A percentile compares a stretch with the other conserved stretches of the same genome.
Conservation (phyloP, 92 coral and sea anemone species). For the Desmophyllum pertusum region DNA sequence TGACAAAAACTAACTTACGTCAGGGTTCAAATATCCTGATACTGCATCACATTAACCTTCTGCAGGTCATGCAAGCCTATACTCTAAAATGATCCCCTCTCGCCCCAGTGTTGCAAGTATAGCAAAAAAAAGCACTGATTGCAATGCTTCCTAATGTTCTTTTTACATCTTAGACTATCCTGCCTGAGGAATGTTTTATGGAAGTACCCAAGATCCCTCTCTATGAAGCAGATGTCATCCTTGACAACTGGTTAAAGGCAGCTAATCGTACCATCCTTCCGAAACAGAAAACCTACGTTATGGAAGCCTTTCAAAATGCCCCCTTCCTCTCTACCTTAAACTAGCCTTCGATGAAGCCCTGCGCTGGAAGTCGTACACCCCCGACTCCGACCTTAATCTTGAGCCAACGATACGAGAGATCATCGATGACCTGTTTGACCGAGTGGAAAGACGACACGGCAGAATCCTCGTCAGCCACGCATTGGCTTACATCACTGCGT, state of each 20-base stretch:
- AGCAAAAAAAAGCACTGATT: not conserved
- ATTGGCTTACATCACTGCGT: constrained; percentile 91
- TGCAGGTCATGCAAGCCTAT: too few relatives aligned
- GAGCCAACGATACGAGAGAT: constrained; percentile 82
- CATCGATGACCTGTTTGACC: constrained; percentile 85
- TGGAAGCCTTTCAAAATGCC: constrained; percentile 82
- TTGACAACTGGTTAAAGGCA: constrained; percentile 82
- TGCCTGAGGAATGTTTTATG: constrained; percentile 74
- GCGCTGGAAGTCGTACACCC: constrained; percentile 96
- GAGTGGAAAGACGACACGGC: constrained; percentile 88
- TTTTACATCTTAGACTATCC: constrained; percentile 51
- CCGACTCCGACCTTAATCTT: constrained; percentile 62
- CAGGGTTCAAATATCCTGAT: too few relatives aligned
- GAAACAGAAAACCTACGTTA: constrained; percentile 71
- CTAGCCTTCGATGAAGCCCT: constrained; percentile 92
- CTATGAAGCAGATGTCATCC: constrained; percentile 85
- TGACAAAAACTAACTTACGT: not conserved
- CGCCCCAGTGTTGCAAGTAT: not conserved
- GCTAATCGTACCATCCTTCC: constrained; percentile 76
- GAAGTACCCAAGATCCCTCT: constrained; percentile 86
- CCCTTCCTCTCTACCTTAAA: constrained; percentile 91
- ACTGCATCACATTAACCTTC: too few relatives aligned
- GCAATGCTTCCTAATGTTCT: not conserved
- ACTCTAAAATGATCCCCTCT: too few relatives aligned
- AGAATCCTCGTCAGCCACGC: constrained; percentile 85